Evolutionary conservation across 2,113 vertebrate species (phyloP).

Genomic region (Promerops cafer): DNA sequence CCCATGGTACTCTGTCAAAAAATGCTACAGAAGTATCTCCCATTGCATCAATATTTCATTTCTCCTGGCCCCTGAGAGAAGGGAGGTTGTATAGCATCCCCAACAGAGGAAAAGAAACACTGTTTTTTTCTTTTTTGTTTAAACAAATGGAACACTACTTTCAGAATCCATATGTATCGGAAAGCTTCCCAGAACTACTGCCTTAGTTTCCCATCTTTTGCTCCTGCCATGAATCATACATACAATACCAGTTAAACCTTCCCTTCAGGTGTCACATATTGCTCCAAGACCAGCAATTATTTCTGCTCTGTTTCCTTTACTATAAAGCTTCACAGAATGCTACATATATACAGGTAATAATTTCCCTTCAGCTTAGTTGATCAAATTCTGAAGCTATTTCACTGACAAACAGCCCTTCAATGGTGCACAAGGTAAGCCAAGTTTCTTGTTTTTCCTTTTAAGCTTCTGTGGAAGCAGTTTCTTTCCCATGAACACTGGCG

Average conservation of each 20-base stretch:
- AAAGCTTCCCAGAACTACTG: background rate
- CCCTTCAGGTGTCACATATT: background rate
- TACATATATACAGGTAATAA: background rate
- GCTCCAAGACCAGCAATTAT: background rate
- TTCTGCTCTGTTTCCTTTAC: background rate
- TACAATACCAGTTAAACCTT: background rate
- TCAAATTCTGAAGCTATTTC: background rate
- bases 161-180: background rate
- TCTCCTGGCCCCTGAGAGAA: background rate
- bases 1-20: background rate
- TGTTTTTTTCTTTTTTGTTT: background rate
- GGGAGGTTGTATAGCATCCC: background rate
- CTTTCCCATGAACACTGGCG: background rate
- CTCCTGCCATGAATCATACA: background rate
- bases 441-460: background rate
- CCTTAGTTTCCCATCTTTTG: background rate
- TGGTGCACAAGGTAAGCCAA: background rate
- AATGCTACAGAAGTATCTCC: background rate
- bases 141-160: background rate
- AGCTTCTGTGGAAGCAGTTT: background rate
- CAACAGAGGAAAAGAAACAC: background rate
- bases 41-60: constrained; percentile 9
- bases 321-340: background rate
- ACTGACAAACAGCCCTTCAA: background rate
- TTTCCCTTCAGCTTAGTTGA: background rate